Conservation (phyloP, 2,888 invertebrate genomes). For the Drosophila atroscutellata region DNA sequence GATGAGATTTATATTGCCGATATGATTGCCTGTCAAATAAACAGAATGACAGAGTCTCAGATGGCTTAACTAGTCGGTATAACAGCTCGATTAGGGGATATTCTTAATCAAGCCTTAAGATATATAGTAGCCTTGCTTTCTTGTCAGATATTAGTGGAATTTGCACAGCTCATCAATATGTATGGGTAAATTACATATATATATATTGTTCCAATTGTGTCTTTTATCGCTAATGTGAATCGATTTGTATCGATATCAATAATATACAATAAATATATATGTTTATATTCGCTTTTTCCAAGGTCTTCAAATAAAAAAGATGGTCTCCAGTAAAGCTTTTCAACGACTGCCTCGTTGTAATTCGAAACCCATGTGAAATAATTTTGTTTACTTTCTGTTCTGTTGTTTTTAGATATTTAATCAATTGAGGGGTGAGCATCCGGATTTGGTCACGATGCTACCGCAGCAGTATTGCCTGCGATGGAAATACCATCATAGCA, state of each 20-base stretch:
- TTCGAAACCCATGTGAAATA: neutral
- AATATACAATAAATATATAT: neutral
- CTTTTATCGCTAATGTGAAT: neutral
- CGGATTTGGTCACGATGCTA: constrained; percentile 86
- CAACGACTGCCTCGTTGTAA: neutral
- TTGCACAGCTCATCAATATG: neutral
- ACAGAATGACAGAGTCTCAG: neutral
- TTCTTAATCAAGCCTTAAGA: neutral
- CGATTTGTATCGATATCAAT: neutral
- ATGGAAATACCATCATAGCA: constrained; percentile 97
- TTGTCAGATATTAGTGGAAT: neutral
- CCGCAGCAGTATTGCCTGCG: constrained; percentile 95
- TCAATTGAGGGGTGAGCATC: constrained; percentile 8
- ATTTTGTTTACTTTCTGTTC: neutral
- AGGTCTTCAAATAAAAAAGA: neutral
- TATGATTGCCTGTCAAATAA: neutral
- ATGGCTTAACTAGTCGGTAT: neutral
- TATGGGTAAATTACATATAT: neutral
- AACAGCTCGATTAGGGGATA: neutral
- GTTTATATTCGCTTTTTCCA: neutral
- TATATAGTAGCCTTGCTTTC: neutral
- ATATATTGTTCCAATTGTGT: neutral
- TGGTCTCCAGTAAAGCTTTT: neutral
- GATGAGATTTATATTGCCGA: neutral
- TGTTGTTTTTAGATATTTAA: constrained; percentile 17